Conservation (phyloP, 2,888 invertebrate species). For the Patella ulyssiponensis region DNA sequence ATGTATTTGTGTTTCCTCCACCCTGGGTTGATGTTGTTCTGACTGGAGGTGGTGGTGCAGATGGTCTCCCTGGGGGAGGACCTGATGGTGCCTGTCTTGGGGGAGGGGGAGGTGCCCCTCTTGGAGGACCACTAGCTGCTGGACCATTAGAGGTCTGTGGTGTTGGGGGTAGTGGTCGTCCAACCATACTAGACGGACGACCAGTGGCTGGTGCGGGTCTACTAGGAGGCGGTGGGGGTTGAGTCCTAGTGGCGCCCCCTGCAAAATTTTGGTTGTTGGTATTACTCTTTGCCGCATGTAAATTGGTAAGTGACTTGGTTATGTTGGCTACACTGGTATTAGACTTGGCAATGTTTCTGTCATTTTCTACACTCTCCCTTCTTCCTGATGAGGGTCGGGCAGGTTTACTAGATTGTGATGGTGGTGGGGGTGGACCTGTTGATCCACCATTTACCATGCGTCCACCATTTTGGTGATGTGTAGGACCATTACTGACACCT, state of each 20-base stretch:
- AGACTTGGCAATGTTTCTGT: not conserved
- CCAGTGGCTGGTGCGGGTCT: slow-evolving; percentile 18
- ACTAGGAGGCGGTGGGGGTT: slow-evolving; percentile 43
- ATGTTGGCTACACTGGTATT: not conserved
- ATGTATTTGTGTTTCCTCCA: slow-evolving; percentile 26
- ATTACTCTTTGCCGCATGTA: not conserved
- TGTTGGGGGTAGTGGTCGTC: slow-evolving; percentile 36
- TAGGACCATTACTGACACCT: not conserved
- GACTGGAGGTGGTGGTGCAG: slow-evolving; percentile 48
- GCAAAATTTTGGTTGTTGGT: not conserved
- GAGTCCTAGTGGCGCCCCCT: slow-evolving; percentile 31
- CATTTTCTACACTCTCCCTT: not conserved
- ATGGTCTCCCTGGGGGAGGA: slow-evolving; percentile 41
- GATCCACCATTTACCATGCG: not conserved
- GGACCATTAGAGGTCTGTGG: slow-evolving; percentile 22
- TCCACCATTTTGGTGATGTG: not conserved
- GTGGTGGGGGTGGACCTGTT: not conserved
- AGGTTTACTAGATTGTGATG: slow-evolving; percentile 2
- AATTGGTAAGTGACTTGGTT: too few species aligned
- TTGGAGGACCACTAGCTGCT: slow-evolving; percentile 20
- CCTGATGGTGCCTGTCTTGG: slow-evolving; percentile 46
- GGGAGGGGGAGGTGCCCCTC: slow-evolving; percentile 35
- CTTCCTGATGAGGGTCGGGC: not conserved
- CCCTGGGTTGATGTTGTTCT: slow-evolving; percentile 37
- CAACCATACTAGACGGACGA: slow-evolving; percentile 15